Conservation (phyloP, 2,888 invertebrate genomes). For the Ligdia adustata region DNA sequence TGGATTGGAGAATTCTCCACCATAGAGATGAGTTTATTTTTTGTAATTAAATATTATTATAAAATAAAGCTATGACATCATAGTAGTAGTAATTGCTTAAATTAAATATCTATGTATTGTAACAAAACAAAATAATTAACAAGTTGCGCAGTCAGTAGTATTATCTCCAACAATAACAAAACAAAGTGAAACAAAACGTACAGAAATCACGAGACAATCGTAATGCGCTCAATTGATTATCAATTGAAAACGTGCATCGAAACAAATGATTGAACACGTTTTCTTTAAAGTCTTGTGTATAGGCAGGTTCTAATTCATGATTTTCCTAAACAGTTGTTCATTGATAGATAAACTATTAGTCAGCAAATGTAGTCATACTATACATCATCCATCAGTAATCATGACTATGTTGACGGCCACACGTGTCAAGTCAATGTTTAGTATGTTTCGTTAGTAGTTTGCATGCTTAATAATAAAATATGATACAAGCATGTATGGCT, state of each 20-base stretch:
- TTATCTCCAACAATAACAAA: constrained; percentile 22
- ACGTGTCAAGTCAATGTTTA: too few relatives aligned
- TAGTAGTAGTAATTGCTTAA: too few relatives aligned
- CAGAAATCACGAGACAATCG: constrained; percentile 25
- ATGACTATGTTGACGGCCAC: too few relatives aligned
- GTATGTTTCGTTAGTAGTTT: too few relatives aligned
- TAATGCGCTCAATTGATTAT: constrained; percentile 27
- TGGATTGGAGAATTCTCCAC: too few relatives aligned
- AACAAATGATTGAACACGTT: constrained; percentile 36
- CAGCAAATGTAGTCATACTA: constrained; percentile 18
- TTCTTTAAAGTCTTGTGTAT: constrained; percentile 16
- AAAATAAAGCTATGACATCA: too few relatives aligned
- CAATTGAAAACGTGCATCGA: constrained; percentile 33
- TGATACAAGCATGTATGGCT: too few relatives aligned
- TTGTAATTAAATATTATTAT: too few relatives aligned
- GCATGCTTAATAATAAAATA: too few relatives aligned
- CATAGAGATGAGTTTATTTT: too few relatives aligned
- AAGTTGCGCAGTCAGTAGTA: constrained; percentile 2
- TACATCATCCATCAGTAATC: constrained; percentile 1
- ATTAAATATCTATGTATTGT: too few relatives aligned
- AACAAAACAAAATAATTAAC: constrained; percentile 9
- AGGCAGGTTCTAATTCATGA: constrained; percentile 21
- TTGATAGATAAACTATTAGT: constrained; percentile 24
- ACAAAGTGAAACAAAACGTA: constrained; percentile 23
- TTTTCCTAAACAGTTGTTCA: constrained; percentile 13